Base-by-base conservation (phyloP, 1,140 invertebrate species). In the Steinernema feltiae region DNA sequence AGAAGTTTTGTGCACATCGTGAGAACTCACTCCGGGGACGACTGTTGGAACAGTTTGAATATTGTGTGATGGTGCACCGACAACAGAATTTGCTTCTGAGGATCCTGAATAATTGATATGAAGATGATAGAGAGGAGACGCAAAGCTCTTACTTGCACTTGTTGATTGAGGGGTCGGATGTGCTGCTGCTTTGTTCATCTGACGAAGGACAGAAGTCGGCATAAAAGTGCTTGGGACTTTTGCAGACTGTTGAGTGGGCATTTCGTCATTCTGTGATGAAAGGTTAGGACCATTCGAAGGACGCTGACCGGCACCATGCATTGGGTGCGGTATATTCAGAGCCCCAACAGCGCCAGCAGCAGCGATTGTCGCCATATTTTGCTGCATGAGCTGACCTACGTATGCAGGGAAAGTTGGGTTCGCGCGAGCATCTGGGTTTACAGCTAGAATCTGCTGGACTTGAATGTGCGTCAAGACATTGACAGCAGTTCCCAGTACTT, bases 251-350 rank as follows among this genome's bases (percentile, higher is more conserved):
- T 63, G 53, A 46, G 41, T 46, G 53, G 53, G 53, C 15, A 27
- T 63, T 63, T 63, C 53, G 24, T 63, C 53, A 63, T 63, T 63
- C 15, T 63, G 53, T 21, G 24, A 3, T 3, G 53, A 63, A 63
- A 15, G 24, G 53, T 63, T 63, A 63, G 53, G 53, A 63, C 53
- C 53, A 63, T 63, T 63, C 53, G 53, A 63, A 63, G 7, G 53
- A 63, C 24, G 53, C 24, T 63, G 53, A 63, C 15, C 24, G 24
- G 53, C 53, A 63, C 53, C 53, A 15, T 12, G 15, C 3, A n/a
- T 46, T 12, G 12, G 53, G 24, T 63, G 53, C 24, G 15, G 53
- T 3, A 63, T 15, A 27, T 63, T 63, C 53, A 63, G 53, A 41
- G 35, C 35, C 24, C 53, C 53, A 46, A 7, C 41, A 7, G n/a